Percentiles rank a stretch among this genome's conserved stretches.
Evolutionary conservation across 2,113 vertebrate species (phyloP).

Genomic region (Ptychochromis oligacanthus): DNA sequence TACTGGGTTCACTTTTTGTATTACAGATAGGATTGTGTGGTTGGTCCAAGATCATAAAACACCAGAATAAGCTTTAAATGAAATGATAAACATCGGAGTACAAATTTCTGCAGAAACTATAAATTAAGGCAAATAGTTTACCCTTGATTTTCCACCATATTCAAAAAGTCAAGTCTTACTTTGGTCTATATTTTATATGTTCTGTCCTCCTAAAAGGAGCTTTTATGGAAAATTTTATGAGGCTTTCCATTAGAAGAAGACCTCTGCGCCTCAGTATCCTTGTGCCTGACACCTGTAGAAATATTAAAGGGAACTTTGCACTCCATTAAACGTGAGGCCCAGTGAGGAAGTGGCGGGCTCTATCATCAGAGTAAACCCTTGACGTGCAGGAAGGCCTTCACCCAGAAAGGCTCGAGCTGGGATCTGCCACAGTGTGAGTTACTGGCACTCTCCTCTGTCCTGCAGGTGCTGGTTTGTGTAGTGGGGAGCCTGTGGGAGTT

Average conservation of each 20-base stretch:
- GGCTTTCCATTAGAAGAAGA: slow-evolving; percentile 35
- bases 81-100: background rate
- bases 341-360: slow-evolving; percentile 20
- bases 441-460: slow-evolving; percentile 41
- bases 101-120: slow-evolving; percentile 11
- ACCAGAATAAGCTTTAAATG: slow-evolving; percentile 16
- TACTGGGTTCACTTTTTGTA: background rate
- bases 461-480: slow-evolving; percentile 58
- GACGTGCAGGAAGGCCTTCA: slow-evolving; percentile 41
- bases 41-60: background rate
- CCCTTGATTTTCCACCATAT: background rate
- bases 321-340: slow-evolving; percentile 67
- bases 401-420: slow-evolving; percentile 40
- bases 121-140: background rate
- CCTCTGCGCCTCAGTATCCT: slow-evolving; percentile 23
- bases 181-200: slow-evolving; percentile 1
- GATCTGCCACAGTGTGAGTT: slow-evolving; percentile 55
- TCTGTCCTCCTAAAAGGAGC: slow-evolving; percentile 7
- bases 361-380: slow-evolving; percentile 55
- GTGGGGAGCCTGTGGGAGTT: slow-evolving; percentile 10
- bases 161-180: background rate
- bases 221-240: slow-evolving; percentile 20
- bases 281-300: slow-evolving; percentile 61
- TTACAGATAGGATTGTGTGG: background rate
- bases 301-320: slow-evolving; percentile 67